A percentile compares a stretch with the other conserved stretches of the same genome.
Evolutionary conservation across 2,888 invertebrate genomes (phyloP).

Genomic region (Sialis fuliginosa): DNA sequence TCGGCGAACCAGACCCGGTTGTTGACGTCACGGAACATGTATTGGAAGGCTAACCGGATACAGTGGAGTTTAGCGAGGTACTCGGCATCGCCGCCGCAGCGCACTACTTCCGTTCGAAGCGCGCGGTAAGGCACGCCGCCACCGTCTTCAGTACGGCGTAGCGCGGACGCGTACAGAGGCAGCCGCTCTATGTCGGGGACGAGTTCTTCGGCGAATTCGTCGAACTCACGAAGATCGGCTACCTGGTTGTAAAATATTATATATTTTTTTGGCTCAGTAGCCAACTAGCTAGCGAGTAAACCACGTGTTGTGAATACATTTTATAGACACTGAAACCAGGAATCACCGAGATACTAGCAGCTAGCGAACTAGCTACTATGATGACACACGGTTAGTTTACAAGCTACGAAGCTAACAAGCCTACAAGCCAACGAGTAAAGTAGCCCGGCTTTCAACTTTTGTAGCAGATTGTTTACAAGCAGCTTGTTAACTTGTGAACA

Average conservation of each 20-base stretch:
- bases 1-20: slow-evolving; percentile 72
- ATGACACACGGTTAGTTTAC: too few relatives aligned
- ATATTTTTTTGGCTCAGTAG: too few relatives aligned
- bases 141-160: slow-evolving; percentile 61
- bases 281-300: too few relatives aligned
- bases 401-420: too few relatives aligned
- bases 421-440: too few relatives aligned
- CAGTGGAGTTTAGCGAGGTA: slow-evolving; percentile 93
- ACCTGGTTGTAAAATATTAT: slow-evolving; percentile 32
- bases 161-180: slow-evolving; percentile 69
- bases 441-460: too few relatives aligned
- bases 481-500: too few relatives aligned
- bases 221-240: slow-evolving; percentile 76
- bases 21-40: slow-evolving; percentile 49
- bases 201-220: slow-evolving; percentile 58
- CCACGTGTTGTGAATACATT: too few relatives aligned
- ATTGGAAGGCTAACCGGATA: slow-evolving; percentile 71
- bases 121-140: slow-evolving; percentile 49
- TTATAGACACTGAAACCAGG: too few relatives aligned
- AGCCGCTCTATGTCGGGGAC: slow-evolving; percentile 64
- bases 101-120: slow-evolving; percentile 70
- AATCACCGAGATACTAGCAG: too few relatives aligned
- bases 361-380: too few relatives aligned
- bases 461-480: too few relatives aligned
- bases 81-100: slow-evolving; percentile 80